Evolutionary conservation across 1,140 invertebrate species (phyloP).

Genomic region (Eubasilissa regina): DNA sequence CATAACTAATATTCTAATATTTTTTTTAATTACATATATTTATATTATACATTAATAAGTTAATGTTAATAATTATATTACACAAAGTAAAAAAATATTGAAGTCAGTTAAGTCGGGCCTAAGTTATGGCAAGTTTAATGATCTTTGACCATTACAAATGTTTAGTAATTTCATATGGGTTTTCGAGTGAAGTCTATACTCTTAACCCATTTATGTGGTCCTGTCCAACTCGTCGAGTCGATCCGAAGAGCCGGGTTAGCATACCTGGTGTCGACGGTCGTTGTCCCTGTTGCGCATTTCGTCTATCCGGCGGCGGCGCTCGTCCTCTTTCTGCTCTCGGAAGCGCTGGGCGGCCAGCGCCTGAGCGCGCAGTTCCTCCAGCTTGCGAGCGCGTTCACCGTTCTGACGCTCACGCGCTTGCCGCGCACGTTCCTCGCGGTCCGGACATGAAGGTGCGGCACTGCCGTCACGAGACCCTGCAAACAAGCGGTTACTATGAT

Average conservation of each 20-base stretch:
- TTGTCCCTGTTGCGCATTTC: slow-evolving; percentile 84
- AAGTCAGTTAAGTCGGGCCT: no score
- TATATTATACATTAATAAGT: no score
- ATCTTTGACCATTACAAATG: no score
- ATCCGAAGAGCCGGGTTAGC: neutral
- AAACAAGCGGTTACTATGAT: neutral
- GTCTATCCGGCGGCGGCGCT: slow-evolving; percentile 84
- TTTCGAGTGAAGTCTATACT: no score
- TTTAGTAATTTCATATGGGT: no score
- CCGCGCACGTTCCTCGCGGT: slow-evolving; percentile 75
- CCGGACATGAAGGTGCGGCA: slow-evolving; percentile 4
- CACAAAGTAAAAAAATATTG: no score
- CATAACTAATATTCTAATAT: no score
- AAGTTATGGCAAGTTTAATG: no score
- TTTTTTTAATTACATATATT: no score
- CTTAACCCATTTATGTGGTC: no score
- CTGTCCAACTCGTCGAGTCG: no score
- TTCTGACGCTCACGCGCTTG: slow-evolving; percentile 86
- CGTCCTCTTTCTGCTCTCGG: slow-evolving; percentile 90
- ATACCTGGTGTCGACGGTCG: slow-evolving; percentile 78
- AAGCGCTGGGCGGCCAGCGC: slow-evolving; percentile 89
- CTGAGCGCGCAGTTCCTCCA: slow-evolving; percentile 89
- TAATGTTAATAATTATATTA: no score
- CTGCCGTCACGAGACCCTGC: slow-evolving; percentile 44
- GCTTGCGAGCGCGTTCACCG: slow-evolving; percentile 87